Evolutionary conservation across 1,140 invertebrate genomes (phyloP).

Genomic region (Zaprionus taronus): DNA sequence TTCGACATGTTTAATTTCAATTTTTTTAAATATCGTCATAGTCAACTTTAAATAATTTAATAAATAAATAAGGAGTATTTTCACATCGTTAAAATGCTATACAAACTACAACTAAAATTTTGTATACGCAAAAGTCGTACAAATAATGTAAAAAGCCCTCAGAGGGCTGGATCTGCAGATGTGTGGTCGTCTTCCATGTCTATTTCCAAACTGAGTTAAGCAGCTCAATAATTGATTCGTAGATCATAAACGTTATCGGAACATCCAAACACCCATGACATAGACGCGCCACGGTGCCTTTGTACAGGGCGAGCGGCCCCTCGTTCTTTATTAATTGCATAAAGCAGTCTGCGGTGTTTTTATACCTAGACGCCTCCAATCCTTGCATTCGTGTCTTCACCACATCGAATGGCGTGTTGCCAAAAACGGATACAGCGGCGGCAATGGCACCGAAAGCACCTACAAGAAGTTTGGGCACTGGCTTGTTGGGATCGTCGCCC

Average conservation of each 20-base stretch:
- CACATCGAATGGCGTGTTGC: slow-evolving; percentile 99
- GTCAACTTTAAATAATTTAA: no score
- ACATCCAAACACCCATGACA: slow-evolving; percentile 98
- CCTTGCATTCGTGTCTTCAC: slow-evolving; percentile 99
- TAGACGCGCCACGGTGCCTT: slow-evolving; percentile 98
- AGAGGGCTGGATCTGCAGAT: no score
- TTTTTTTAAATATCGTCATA: no score
- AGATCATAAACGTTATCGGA: slow-evolving; percentile 99
- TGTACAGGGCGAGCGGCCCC: slow-evolving; percentile 98
- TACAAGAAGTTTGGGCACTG: slow-evolving; percentile 93
- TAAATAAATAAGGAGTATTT: no score
- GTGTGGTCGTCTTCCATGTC: neutral
- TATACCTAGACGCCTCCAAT: slow-evolving; percentile 97
- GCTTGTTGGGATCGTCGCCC: slow-evolving; percentile 92
- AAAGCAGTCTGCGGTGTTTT: slow-evolving; percentile 96
- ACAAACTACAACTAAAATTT: slow-evolving; percentile 13
- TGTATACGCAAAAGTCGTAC: no score
- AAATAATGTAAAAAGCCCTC: no score
- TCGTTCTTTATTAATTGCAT: slow-evolving; percentile 96
- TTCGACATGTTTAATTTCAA: no score
- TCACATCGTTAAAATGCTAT: neutral
- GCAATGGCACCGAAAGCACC: slow-evolving; percentile 96
- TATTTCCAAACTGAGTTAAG: slow-evolving; percentile 94
- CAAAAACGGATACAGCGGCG: slow-evolving; percentile 98
- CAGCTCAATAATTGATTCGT: slow-evolving; percentile 97